A percentile compares a stretch with the other conserved stretches of the same genome.
Evolutionary conservation across 2,888 invertebrate genomes (phyloP).

Genomic region (Dryocosmus kuriphilus): DNA sequence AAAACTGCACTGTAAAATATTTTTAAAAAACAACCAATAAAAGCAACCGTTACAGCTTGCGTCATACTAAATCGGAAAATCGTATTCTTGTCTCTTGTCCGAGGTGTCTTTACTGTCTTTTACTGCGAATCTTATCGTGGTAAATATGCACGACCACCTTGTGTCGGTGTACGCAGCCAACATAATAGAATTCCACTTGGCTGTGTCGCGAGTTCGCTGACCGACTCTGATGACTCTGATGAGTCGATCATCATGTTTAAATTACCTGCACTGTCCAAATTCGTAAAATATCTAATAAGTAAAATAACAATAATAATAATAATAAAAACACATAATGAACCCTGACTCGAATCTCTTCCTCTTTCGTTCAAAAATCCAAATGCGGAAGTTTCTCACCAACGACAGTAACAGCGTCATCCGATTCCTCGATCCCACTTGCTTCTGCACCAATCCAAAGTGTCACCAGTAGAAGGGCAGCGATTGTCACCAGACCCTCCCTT

Average conservation of each 20-base stretch:
- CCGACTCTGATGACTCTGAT: slow-evolving; percentile 47
- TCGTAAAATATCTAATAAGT: not conserved
- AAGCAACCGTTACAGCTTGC: slow-evolving; percentile 27
- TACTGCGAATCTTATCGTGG: slow-evolving; percentile 26
- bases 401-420: slow-evolving; percentile 60
- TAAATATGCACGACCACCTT: slow-evolving; percentile 27
- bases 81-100: slow-evolving; percentile 23
- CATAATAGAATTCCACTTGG: slow-evolving; percentile 65
- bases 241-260: slow-evolving; percentile 10
- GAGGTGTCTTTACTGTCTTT: not conserved
- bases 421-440: slow-evolving; percentile 15
- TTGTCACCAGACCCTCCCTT: slow-evolving; percentile 44
- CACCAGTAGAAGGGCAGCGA: slow-evolving; percentile 47
- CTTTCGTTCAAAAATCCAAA: not conserved
- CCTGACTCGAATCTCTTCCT: not conserved
- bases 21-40: not conserved
- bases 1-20: slow-evolving; percentile 1
- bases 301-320: not conserved
- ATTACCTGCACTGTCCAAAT: not conserved
- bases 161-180: slow-evolving; percentile 50
- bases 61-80: slow-evolving; percentile 24
- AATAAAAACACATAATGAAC: not conserved
- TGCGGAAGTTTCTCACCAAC: slow-evolving; percentile 62
- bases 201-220: slow-evolving; percentile 61
- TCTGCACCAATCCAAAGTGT: slow-evolving; percentile 18